These are phyloP conservation scores for Callopanchax toddi DNA, from an alignment of 2,113 vertebrate genomes.

Conservation along the genomic window DNA sequence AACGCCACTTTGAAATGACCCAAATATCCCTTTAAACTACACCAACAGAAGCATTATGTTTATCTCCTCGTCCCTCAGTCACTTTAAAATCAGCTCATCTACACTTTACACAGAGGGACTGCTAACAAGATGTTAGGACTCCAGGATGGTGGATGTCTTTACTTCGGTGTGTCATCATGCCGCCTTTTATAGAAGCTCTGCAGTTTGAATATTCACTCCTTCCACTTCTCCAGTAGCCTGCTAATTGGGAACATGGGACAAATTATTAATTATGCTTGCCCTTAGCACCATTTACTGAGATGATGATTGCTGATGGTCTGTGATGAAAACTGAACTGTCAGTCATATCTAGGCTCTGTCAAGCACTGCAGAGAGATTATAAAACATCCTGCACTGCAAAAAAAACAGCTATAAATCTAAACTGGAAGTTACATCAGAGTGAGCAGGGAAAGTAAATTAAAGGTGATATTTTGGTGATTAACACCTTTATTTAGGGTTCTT, in stretches of 20 bases:
- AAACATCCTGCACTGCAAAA: background rate
- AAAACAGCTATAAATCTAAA: constrained; percentile 5
- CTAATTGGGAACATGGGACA: constrained; percentile 64
- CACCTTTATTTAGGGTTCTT: no score
- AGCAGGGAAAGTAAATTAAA: no score
- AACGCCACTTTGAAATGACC: no score
- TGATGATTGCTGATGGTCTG: constrained; percentile 56
- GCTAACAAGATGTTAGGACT: background rate
- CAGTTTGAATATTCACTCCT: constrained; percentile 32
- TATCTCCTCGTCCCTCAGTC: no score
- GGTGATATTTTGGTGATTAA: no score
- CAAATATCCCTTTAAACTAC: no score
- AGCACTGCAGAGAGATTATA: constrained; percentile 22
- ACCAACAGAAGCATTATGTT: no score
- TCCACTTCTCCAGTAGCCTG: constrained; percentile 39
- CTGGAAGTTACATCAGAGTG: background rate
- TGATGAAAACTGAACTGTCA: constrained; percentile 67
- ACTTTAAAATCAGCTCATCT: no score
- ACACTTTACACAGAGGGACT: no score
- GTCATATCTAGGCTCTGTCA: constrained; percentile 46
- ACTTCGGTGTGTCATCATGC: constrained; percentile 61
- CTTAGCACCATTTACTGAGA: constrained; percentile 58
- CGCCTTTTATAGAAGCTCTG: constrained; percentile 51
- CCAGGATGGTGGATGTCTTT: constrained; percentile 50
- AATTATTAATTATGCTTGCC: constrained; percentile 55